phyloP scores from a whole-genome alignment of 2,113 vertebrate species.

The Cervus canadensis region DNA sequence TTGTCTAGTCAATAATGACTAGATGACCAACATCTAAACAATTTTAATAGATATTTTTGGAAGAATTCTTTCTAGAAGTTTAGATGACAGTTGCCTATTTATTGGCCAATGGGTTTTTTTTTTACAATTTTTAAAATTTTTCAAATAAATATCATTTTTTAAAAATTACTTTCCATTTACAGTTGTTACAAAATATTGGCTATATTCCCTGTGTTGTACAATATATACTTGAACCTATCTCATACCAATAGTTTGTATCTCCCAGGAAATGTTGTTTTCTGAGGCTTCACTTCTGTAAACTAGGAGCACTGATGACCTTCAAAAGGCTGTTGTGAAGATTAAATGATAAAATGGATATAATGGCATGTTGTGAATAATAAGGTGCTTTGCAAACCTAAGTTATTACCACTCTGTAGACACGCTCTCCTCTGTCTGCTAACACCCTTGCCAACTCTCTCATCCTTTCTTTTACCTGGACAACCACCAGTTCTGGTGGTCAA shows the following conservation, averaged over 20 bases:
- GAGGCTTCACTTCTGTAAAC: neutral
- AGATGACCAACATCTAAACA: neutral
- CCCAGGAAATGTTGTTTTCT: neutral
- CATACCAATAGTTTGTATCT: neutral
- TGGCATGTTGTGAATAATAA: neutral
- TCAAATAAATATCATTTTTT: neutral
- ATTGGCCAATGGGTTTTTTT: neutral
- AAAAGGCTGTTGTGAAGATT: neutral
- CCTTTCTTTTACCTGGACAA: neutral
- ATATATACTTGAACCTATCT: neutral
- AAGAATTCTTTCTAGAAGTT: neutral
- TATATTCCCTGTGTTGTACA: neutral
- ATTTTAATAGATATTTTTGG: neutral
- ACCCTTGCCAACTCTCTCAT: too few relatives aligned
- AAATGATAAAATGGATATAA: neutral
- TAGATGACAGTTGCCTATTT: neutral
- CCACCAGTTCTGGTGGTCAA: neutral
- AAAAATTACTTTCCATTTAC: neutral
- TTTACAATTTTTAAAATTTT: accelerated
- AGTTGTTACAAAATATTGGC: neutral
- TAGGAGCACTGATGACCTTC: neutral
- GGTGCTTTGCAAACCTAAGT: neutral
- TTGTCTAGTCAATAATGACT: neutral
- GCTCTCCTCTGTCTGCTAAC: neutral
- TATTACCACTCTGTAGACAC: neutral